Base-by-base conservation (phyloP, 2,113 vertebrate species). In the Sebastes schlegelii region DNA sequence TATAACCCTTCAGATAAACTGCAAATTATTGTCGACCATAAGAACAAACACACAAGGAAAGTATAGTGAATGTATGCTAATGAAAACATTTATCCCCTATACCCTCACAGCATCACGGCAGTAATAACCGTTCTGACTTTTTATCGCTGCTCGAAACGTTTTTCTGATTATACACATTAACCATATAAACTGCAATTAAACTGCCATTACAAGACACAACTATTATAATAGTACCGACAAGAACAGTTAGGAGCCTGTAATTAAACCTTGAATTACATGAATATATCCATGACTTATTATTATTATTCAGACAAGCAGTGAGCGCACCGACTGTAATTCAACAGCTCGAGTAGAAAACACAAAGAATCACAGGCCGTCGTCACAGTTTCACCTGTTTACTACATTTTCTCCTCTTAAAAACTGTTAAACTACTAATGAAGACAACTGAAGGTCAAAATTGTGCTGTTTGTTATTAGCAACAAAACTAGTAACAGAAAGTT, bases 161-260 rank as follows among this genome's bases (percentile, higher is more conserved):
- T 63, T 43, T 14, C 45, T 21, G 46, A 63, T 52, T 2, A 10
- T 40, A 64, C 49, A 26, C 61, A 45, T 55, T 4, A 13, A 34
- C 21, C 51, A 66, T 2, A 67, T 6, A 57, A 57, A 57, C 74
- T 58, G 64, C 11, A 49, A 77, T 60, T 49, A 60, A 60, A 60
- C 16, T 69, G 54, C 21, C 64, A 51, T 34, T 60, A 68, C 17
- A 13, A 48, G 51, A 73, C 13, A 43, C 10, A 19, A 13, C 19
- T 13, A 13, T 60, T 49, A 7, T 7, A 34, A 40, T 5, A 51
- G 19, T 58, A 16, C 60, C 11, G 54, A 23, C 43, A 5, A n/a
- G 21, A n/a, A 1, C 52, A 40, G 42, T n/a, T 26, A 21, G 2
- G 16, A 58, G 52, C 51, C 51, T 66, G 21, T 46, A 17, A 65